Base-by-base conservation (phyloP, 2,113 vertebrate genomes). In the Lutjanus erythropterus region DNA sequence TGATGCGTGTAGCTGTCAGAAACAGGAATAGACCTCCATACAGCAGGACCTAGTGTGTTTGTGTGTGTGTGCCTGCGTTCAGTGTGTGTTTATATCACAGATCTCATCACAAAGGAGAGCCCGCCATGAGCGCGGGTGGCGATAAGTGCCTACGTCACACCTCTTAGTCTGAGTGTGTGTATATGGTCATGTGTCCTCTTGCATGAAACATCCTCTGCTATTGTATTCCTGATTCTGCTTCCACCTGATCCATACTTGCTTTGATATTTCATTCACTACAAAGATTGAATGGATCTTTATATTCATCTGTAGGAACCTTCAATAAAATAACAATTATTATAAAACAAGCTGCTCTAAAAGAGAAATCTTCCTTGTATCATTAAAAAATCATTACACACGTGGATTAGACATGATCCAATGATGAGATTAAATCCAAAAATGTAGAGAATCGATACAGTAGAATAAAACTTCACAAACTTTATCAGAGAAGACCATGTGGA, bases 1-100 rank as follows among this genome's bases (percentile, higher is more conserved):
- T 86, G 77, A 87, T 90, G 87, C 79, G 25, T 81, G 78, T 39
- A 71, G 82, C 47, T 83, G 87, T 75, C 82, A 84, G 74, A 85
- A 78, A 84, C 70, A 75, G 70, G 73, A 80, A 75, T 67, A 73
- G 71, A 83, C 59, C 42, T 80, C 69, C 58, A 50, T 59, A 41
- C 37, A 73, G 52, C 56, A 19, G 1, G 47, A 74, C 46, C 37
- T 65, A 23, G 2, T 27, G 62, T 18, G 19, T 61, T 0, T 53
- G 39, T 66, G 23, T 71, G 33, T n/a, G 7, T 18, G 35, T 44
- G 41, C 3, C 6, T 75, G 55, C 46, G n/a, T 56, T 72, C 21
- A 68, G 11, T 27, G 11, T 71, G 49, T 69, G 42, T 69, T 39
- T 49, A 47, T 27, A 56, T 62, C 58, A 39, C 33, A 35, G 52